phyloP scores from a whole-genome alignment of 1,140 invertebrate species.

The Rhizoglyphus robini region DNA sequence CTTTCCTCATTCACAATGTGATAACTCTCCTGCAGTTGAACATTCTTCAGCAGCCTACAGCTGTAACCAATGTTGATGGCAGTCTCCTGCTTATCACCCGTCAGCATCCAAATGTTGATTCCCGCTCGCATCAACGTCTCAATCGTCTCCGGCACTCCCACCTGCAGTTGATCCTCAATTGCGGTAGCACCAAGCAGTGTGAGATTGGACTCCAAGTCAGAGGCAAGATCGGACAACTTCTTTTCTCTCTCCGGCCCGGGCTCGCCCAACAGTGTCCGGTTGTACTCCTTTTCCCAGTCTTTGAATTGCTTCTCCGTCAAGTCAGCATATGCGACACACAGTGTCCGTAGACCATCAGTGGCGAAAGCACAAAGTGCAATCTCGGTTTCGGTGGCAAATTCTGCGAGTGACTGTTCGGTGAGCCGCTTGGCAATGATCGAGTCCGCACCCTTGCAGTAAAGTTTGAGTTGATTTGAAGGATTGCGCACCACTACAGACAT shows the following conservation, averaged over 20 bases:
- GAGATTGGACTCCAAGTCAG: constrained; percentile 43
- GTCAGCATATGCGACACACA: constrained; percentile 71
- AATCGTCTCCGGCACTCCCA: constrained; percentile 80
- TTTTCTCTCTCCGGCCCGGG: not conserved
- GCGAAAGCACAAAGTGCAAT: constrained; percentile 86
- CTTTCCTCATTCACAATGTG: constrained; percentile 83
- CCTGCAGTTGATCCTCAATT: constrained; percentile 92
- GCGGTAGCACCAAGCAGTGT: constrained; percentile 76
- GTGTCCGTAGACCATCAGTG: constrained; percentile 53
- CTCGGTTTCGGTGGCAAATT: constrained; percentile 52
- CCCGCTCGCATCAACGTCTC: constrained; percentile 72
- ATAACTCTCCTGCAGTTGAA: constrained; percentile 53
- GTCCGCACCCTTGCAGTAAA: constrained; percentile 78
- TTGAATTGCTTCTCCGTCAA: constrained; percentile 54
- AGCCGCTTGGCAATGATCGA: constrained; percentile 62
- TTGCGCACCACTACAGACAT: constrained; percentile 82
- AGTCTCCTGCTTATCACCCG: constrained; percentile 98
- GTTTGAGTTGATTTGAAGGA: constrained; percentile 59
- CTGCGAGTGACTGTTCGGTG: constrained; percentile 30
- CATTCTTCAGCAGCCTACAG: constrained; percentile 64
- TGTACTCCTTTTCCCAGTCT: constrained; percentile 29
- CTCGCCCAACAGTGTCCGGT: constrained; percentile 11
- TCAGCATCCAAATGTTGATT: constrained; percentile 90
- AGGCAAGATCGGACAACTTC: constrained; percentile 4
- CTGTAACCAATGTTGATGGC: constrained; percentile 97